phyloP scores from a whole-genome alignment of 2,113 vertebrate genomes.

The Coracopsis vasa region DNA sequence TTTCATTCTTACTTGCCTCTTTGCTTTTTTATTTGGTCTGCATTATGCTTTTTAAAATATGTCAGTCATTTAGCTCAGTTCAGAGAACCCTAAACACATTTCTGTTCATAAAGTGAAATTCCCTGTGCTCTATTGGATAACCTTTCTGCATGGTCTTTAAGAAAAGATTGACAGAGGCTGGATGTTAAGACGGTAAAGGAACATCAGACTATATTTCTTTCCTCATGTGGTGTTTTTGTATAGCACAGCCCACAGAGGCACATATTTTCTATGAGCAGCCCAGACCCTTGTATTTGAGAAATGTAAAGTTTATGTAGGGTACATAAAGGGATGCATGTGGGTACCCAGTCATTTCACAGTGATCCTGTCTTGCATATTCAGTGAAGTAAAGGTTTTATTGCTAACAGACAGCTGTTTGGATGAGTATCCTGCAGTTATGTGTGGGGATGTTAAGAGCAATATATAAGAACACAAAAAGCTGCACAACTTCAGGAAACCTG shows the following conservation, averaged over 20 bases:
- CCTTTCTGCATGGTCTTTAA: not conserved
- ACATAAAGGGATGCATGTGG: not conserved
- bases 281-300: not conserved
- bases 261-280: accelerated
- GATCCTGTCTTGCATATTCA: not conserved
- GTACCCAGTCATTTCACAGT: not conserved
- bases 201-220: not conserved
- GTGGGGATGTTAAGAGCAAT: not conserved
- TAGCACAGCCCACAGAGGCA: not conserved
- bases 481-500: not conserved
- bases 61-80: not conserved
- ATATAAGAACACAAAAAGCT: not conserved
- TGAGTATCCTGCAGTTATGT: not conserved
- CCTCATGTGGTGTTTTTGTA: not conserved
- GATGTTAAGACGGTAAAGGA: not conserved
- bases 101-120: not conserved
- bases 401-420: not conserved
- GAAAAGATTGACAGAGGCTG: not conserved
- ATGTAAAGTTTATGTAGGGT: not conserved
- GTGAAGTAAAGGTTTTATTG: not conserved
- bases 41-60: not conserved
- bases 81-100: constrained; percentile 13
- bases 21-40: not conserved
- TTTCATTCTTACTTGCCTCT: constrained; percentile 23
- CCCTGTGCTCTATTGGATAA: not conserved